Evolutionary conservation across 2,113 vertebrate species (phyloP), one percentile per base, ranked within the genome.

Genomic region (Asarcornis scutulata): DNA sequence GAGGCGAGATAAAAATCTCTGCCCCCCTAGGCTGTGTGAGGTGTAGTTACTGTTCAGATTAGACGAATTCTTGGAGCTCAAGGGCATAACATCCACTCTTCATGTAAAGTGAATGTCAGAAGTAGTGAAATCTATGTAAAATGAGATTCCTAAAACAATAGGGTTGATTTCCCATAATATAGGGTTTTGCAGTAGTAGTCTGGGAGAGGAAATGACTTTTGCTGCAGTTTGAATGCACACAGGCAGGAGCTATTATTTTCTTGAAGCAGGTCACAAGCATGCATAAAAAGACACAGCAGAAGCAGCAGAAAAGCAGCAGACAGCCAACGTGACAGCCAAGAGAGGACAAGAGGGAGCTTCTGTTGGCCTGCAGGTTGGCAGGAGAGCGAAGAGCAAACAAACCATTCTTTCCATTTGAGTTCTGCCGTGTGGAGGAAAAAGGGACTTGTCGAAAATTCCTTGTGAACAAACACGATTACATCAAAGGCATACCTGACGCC

Each of bases 401-500:
- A 60, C 7, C 38, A 0, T 50, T 58, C 42, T 29, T 59, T 27
- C 58, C 60, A 1, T 14, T 12, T 7, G 80, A 15, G 44, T 58
- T 55, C 32, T 89, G 73, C 67, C 56, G 58, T 4, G 59, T 16
- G 3, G 5, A n/a, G 85, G 72, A 53, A 66, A 88, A 58, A 5
- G 0, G 4, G 18, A 20, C 50, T 40, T 48, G 62, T 4, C 10
- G 58, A 69, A 68, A 62, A 66, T 69, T 73, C 88, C 58, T 13
- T 3, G 76, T 38, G 90, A 66, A 69, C 7, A 75, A 77, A 78
- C 36, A 50, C 64, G 73, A 81, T 86, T 23, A 73, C 90, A 93
- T 95, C 95, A 97, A 95, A 97, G 83, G 83, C 56, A 93, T 31
- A 23, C 76, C 86, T 88, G 83, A 93, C 34, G 25, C 92, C 68